Evolutionary conservation across 92 coral and sea anemone genomes (phyloP).

Genomic region (Paragorgia papillata): DNA sequence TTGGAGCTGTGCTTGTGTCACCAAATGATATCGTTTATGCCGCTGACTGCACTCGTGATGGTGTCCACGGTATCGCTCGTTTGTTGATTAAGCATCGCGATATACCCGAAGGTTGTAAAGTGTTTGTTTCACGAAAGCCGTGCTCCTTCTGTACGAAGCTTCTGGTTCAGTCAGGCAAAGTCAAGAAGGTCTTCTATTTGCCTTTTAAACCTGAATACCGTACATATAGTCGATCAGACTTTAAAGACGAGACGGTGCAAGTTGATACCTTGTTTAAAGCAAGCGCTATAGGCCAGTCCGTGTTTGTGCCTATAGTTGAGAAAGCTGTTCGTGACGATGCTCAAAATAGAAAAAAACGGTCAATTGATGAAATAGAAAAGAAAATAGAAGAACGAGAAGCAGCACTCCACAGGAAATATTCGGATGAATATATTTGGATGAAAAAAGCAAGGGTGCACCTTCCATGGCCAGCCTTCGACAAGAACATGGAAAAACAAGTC

Average conservation of each 20-base stretch:
- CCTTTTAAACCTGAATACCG: conserved; percentile 76
- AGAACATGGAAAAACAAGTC: conserved; percentile 47
- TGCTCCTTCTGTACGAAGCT: conserved; percentile 78
- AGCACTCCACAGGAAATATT: neutral
- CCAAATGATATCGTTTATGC: conserved; percentile 62
- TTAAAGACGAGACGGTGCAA: conserved; percentile 17
- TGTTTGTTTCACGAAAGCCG: conserved; percentile 81
- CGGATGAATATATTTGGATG: conserved; percentile 49
- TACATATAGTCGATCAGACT: neutral
- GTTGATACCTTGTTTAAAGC: conserved; percentile 58
- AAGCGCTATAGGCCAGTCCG: conserved; percentile 72
- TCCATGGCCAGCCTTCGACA: conserved; percentile 68
- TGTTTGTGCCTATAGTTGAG: conserved; percentile 62
- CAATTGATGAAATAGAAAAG: conserved; percentile 43
- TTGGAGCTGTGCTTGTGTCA: conserved; percentile 79
- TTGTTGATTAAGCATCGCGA: conserved; percentile 60
- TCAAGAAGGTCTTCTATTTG: conserved; percentile 70
- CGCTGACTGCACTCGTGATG: conserved; percentile 71
- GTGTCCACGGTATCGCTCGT: conserved; percentile 67
- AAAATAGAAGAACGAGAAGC: conserved; percentile 5
- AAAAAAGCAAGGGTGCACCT: conserved; percentile 38
- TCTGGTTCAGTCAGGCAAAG: conserved; percentile 68
- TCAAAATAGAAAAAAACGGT: conserved; percentile 50
- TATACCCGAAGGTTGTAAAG: conserved; percentile 57
- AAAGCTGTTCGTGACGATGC: conserved; percentile 39